phyloP scores from a whole-genome alignment of 2,113 vertebrate genomes.

The Campylomormyrus tamandua region DNA sequence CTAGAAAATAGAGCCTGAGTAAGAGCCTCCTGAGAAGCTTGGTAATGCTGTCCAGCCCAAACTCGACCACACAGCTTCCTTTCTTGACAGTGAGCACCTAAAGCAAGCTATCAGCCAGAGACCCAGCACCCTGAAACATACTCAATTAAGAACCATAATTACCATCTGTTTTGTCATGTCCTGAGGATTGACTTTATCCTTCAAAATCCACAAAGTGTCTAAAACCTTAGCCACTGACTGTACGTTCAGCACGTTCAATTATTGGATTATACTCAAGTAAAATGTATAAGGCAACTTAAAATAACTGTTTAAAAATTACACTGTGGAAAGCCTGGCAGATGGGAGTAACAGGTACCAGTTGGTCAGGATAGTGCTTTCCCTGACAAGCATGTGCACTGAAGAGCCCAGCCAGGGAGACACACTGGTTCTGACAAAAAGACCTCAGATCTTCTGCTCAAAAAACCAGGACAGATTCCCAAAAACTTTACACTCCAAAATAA shows the following conservation, averaged over 20 bases:
- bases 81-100: neutral
- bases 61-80: neutral
- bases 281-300: neutral
- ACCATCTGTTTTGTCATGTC: too few species aligned
- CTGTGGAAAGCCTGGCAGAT: neutral
- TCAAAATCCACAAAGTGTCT: neutral
- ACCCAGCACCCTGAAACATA: neutral
- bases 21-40: neutral
- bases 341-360: neutral
- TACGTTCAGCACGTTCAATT: neutral
- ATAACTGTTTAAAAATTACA: neutral
- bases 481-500: neutral
- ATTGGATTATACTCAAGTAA: neutral
- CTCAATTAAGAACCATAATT: neutral
- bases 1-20: neutral
- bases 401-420: neutral
- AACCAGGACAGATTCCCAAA: neutral
- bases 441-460: neutral
- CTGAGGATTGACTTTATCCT: neutral
- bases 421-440: neutral
- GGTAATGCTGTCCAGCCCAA: neutral
- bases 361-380: neutral
- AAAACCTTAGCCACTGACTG: neutral
- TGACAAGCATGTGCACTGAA: neutral
- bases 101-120: neutral